These are phyloP conservation scores for Corvus hawaiiensis DNA, from an alignment of 2,113 vertebrate species.

Conservation along the genomic window DNA sequence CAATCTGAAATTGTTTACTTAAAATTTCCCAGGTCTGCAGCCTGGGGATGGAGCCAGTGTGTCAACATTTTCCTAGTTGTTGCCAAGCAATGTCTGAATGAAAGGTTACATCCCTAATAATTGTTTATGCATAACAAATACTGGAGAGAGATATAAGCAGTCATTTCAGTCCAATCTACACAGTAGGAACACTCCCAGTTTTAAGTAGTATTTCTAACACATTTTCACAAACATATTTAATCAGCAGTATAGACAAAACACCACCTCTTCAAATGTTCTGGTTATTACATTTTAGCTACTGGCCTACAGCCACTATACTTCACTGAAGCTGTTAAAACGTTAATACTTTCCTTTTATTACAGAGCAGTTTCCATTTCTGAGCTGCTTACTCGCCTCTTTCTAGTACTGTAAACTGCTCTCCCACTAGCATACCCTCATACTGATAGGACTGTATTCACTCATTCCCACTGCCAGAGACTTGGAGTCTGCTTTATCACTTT, in stretches of 20 bases:
- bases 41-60: background rate
- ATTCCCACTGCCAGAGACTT: background rate
- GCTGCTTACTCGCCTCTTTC: background rate
- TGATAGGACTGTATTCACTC: background rate
- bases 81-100: background rate
- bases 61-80: background rate
- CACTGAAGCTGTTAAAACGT: background rate
- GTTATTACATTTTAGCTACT: background rate
- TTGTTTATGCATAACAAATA: background rate
- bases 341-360: background rate
- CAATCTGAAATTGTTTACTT: background rate
- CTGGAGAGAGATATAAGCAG: background rate
- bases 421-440: background rate
- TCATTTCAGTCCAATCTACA: background rate
- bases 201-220: background rate
- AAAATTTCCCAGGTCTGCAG: background rate
- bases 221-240: background rate
- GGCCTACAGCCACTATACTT: background rate
- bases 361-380: background rate
- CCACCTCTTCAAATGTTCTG: background rate
- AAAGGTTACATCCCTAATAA: slow-evolving; percentile 17
- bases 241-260: background rate
- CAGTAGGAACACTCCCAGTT: background rate
- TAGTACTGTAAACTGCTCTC: background rate
- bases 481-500: background rate